A percentile compares a stretch with the other conserved stretches of the same genome.
Conservation (phyloP, 2,113 vertebrate genomes). For the Camelus bactrianus region DNA sequence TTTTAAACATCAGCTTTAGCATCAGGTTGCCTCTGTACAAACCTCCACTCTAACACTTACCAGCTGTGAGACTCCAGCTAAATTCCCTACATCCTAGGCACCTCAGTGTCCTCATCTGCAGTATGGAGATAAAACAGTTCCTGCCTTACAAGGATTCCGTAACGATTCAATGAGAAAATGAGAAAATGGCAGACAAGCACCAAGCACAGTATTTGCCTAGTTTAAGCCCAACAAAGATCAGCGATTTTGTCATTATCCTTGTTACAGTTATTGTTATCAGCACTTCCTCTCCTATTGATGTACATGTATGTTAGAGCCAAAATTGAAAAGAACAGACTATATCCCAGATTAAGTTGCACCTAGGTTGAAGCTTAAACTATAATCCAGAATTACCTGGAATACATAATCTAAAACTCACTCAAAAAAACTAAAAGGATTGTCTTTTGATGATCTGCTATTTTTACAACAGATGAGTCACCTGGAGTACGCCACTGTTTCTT, state of each 20-base stretch:
- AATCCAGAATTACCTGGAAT: constrained; percentile 1
- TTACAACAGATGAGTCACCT: neutral
- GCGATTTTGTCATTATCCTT: neutral
- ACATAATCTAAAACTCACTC: neutral
- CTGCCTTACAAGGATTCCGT: neutral
- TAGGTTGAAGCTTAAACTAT: neutral
- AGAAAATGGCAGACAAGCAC: neutral
- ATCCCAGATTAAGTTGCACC: neutral
- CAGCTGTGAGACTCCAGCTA: neutral
- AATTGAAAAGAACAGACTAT: neutral
- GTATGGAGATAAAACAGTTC: neutral
- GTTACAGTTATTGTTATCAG: neutral
- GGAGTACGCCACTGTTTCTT: neutral
- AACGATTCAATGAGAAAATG: neutral
- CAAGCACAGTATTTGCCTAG: neutral
- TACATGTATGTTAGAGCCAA: neutral
- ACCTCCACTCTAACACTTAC: neutral
- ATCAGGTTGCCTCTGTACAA: neutral
- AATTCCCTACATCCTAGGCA: neutral
- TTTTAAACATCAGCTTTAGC: neutral
- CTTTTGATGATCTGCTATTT: neutral
- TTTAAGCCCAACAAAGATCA: neutral
- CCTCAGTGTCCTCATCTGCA: neutral
- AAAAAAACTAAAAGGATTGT: neutral
- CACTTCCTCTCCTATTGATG: neutral